A percentile compares a stretch with the other conserved stretches of the same genome.
Conservation (phyloP, 2,113 vertebrate species). For the Dinomys branickii region DNA sequence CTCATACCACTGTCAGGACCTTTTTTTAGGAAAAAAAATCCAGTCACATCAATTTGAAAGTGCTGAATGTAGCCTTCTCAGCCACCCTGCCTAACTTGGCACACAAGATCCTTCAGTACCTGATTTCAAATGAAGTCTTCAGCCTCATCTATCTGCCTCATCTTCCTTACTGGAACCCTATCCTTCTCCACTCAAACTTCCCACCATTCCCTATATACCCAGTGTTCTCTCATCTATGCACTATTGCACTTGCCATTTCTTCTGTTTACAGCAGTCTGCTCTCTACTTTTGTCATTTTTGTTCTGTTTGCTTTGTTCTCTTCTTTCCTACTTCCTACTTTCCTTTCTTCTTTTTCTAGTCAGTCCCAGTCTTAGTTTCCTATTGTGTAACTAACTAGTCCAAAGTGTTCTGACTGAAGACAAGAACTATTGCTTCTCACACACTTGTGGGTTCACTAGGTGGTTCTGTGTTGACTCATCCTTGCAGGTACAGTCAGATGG, state of each 20-base stretch:
- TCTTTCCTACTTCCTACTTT: background rate
- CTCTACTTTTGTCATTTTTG: background rate
- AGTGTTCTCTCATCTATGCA: background rate
- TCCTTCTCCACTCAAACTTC: background rate
- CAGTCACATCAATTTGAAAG: background rate
- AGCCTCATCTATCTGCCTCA: background rate
- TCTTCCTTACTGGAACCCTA: background rate
- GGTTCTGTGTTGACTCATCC: background rate
- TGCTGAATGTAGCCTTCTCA: background rate
- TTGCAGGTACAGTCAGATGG: background rate
- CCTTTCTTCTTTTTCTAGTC: background rate
- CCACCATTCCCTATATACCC: background rate
- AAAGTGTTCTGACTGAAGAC: background rate
- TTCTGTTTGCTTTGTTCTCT: background rate
- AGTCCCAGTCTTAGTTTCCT: constrained; percentile 29
- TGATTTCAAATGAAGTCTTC: background rate
- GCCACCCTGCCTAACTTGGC: background rate
- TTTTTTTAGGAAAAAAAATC: background rate
- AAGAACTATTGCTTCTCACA: constrained; percentile 16
- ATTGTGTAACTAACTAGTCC: background rate
- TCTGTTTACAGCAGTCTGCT: background rate
- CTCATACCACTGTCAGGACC: background rate
- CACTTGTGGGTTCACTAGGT: background rate
- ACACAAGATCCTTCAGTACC: constrained; percentile 2
- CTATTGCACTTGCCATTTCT: background rate